phyloP scores from a whole-genome alignment of 2,113 vertebrate species.

The Pandion haliaetus region DNA sequence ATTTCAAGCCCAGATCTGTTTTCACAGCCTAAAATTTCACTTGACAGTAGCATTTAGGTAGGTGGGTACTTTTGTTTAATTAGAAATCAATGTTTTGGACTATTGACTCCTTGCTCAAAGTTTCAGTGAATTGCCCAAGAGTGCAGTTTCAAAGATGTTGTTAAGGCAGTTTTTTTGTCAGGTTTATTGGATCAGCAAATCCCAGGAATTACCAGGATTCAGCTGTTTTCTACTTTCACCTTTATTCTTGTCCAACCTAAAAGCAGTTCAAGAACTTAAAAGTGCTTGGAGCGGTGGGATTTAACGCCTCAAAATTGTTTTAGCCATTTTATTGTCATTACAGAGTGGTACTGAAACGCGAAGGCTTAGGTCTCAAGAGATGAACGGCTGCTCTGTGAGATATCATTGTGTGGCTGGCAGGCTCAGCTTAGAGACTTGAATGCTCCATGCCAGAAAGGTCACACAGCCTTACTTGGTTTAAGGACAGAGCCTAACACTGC shows the following conservation, averaged over 20 bases:
- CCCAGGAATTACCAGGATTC: conserved; percentile 48
- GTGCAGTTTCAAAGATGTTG: background rate
- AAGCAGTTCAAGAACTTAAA: background rate
- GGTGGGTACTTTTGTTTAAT: conserved; percentile 5
- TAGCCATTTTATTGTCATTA: background rate
- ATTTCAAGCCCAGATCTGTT: background rate
- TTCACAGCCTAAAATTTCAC: background rate
- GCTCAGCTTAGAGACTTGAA: background rate
- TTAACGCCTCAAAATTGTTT: background rate
- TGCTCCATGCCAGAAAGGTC: background rate
- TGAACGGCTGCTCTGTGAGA: background rate
- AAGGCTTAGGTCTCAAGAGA: background rate
- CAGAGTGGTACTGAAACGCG: background rate
- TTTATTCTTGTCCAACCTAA: conserved; percentile 15
- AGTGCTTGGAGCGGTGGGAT: accelerated
- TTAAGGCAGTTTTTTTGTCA: conserved; percentile 18
- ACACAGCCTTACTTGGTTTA: background rate
- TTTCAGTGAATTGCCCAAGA: conserved; percentile 22
- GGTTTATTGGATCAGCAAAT: conserved; percentile 57
- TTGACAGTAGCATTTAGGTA: background rate
- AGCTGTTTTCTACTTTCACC: conserved; percentile 55
- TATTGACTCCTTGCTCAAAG: conserved; percentile 52
- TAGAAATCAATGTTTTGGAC: conserved; percentile 56
- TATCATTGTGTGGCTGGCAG: background rate
- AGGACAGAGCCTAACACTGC: background rate